A percentile compares a stretch with the other conserved stretches of the same genome.
Evolutionary conservation across 2,797 vertebrate genomes (phyloP).

Genomic region (Dendrocincla tyrannina): DNA sequence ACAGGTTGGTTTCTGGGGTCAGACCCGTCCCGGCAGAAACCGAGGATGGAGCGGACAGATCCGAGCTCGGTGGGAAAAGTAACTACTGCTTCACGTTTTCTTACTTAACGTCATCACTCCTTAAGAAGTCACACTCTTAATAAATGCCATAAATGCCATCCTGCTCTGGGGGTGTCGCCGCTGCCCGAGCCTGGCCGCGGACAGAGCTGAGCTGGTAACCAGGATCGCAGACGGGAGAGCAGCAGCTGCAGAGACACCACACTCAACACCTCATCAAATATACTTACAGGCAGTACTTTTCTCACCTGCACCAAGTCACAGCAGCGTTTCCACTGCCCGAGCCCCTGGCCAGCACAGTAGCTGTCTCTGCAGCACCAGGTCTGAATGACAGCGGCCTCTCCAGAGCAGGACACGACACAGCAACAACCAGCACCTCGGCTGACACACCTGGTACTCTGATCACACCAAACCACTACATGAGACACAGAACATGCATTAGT

Average conservation of each 20-base stretch:
- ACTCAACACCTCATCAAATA: not conserved
- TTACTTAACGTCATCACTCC: too few relatives aligned
- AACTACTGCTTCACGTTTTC: not conserved
- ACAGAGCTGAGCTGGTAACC: not conserved
- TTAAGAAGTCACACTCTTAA: too few relatives aligned
- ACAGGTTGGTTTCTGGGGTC: too few relatives aligned
- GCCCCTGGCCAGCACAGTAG: not conserved
- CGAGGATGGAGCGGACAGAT: accelerated
- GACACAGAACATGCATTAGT: not conserved
- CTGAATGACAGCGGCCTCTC: not conserved
- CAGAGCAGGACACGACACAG: not conserved
- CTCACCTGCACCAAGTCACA: not conserved
- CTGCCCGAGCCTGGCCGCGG: too few relatives aligned
- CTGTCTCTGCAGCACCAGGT: not conserved
- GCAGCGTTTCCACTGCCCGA: not conserved
- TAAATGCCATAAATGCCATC: not conserved
- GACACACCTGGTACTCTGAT: not conserved
- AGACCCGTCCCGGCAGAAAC: not conserved
- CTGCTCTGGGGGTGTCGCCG: too few relatives aligned
- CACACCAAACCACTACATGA: not conserved
- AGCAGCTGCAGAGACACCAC: too few relatives aligned
- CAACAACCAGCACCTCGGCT: not conserved
- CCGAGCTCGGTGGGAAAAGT: accelerated
- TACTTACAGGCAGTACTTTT: not conserved
- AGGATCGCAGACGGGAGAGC: not conserved